phyloP scores from a whole-genome alignment of 1,140 invertebrate species.

The Papilio machaon region DNA sequence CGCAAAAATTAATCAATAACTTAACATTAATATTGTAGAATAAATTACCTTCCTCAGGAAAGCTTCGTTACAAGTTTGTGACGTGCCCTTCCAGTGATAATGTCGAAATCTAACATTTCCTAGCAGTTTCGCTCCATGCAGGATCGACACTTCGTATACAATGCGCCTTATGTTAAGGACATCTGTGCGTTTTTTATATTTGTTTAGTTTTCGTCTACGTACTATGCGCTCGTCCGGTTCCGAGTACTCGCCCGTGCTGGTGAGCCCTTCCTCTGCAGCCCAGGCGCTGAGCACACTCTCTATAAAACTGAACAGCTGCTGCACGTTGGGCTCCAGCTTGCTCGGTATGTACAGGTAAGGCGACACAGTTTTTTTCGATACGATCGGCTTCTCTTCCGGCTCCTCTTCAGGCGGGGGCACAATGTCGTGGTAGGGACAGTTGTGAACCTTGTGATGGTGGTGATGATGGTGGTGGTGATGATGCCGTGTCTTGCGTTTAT shows the following conservation, averaged over 20 bases:
- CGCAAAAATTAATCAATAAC: neutral
- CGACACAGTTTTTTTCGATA: slow-evolving; percentile 74
- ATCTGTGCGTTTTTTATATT: slow-evolving; percentile 85
- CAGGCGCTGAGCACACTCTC: slow-evolving; percentile 86
- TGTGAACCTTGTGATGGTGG: slow-evolving; percentile 75
- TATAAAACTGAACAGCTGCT: slow-evolving; percentile 89
- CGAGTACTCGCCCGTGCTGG: slow-evolving; percentile 85
- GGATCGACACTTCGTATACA: slow-evolving; percentile 85
- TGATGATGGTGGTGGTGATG: slow-evolving; percentile 77
- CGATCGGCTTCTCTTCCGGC: slow-evolving; percentile 66
- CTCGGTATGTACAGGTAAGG: slow-evolving; percentile 81
- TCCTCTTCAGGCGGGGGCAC: slow-evolving; percentile 72
- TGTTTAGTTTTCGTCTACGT: slow-evolving; percentile 83
- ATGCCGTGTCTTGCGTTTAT: slow-evolving; percentile 64
- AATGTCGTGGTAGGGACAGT: slow-evolving; percentile 74
- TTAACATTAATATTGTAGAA: neutral
- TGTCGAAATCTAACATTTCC: slow-evolving; percentile 86
- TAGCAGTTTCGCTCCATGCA: slow-evolving; percentile 84
- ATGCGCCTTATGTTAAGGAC: slow-evolving; percentile 85
- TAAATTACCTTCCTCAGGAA: slow-evolving; percentile 87
- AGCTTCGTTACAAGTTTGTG: slow-evolving; percentile 88
- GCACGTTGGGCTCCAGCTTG: slow-evolving; percentile 87
- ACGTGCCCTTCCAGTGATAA: slow-evolving; percentile 88
- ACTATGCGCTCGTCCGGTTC: slow-evolving; percentile 85
- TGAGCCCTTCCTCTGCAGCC: slow-evolving; percentile 86